phyloP scores from a whole-genome alignment of 2,797 vertebrate genomes.

The Muscicapa comitata region DNA sequence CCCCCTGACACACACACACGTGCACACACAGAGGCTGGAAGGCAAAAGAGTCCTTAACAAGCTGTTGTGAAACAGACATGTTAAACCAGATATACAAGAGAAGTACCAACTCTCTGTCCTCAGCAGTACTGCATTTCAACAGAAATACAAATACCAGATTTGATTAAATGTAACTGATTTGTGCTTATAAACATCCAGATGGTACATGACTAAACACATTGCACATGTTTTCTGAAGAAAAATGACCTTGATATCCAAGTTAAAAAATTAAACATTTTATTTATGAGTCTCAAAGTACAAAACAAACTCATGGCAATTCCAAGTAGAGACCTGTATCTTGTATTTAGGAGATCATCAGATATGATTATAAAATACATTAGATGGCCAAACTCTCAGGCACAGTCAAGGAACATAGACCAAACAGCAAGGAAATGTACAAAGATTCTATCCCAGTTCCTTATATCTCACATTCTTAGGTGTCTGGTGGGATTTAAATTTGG shows the following conservation, averaged over 20 bases:
- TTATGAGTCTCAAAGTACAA: constrained; percentile 36
- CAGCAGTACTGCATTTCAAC: neutral
- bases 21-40: neutral
- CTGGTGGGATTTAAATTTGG: neutral
- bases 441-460: neutral
- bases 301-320: constrained; percentile 16
- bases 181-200: constrained; percentile 66
- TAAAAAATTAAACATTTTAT: constrained; percentile 54
- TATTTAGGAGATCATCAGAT: neutral
- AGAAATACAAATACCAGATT: constrained; percentile 56
- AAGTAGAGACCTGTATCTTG: neutral
- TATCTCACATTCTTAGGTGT: neutral
- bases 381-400: neutral
- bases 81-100: constrained; percentile 1
- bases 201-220: constrained; percentile 66
- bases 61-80: constrained; percentile 15
- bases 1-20: neutral
- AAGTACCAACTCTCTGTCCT: neutral
- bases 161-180: constrained; percentile 54
- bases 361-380: neutral
- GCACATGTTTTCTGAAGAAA: constrained; percentile 65
- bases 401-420: neutral
- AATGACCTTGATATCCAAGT: constrained; percentile 60
- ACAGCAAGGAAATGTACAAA: neutral
- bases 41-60: constrained; percentile 23